phyloP scores from a whole-genome alignment of 1,140 invertebrate species.

The Aethina tumida region DNA sequence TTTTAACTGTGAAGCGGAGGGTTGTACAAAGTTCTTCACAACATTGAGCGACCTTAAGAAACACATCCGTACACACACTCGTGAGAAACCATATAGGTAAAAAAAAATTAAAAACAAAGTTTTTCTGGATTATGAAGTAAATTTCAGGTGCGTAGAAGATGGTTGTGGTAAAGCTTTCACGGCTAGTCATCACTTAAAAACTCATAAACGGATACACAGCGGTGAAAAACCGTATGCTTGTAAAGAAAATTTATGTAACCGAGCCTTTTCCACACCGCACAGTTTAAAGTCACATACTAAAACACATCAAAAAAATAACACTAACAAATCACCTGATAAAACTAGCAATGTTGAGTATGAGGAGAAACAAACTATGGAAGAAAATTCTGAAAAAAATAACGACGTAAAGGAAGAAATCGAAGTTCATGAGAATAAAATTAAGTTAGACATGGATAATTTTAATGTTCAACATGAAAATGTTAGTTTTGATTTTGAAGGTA shows the following conservation, averaged over 20 bases:
- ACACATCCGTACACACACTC: constrained; percentile 84
- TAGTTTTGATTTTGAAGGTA: constrained; percentile 19
- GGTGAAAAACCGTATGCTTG: constrained; percentile 73
- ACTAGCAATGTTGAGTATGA: constrained; percentile 3
- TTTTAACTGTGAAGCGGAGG: constrained; percentile 81
- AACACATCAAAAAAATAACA: constrained; percentile 38
- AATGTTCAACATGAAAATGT: constrained; percentile 6
- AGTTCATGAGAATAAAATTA: constrained; percentile 4
- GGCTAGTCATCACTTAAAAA: constrained; percentile 88
- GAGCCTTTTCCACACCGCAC: constrained; percentile 69
- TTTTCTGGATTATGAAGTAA: constrained; percentile 3
- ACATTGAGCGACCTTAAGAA: constrained; percentile 90
- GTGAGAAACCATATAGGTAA: constrained; percentile 86
- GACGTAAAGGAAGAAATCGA: neutral
- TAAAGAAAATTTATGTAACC: constrained; percentile 52
- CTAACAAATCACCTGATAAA: neutral
- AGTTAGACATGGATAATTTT: constrained; percentile 5
- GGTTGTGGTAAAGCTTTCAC: constrained; percentile 88
- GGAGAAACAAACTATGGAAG: constrained; percentile 10
- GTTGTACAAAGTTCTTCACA: constrained; percentile 87
- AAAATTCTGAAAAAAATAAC: neutral
- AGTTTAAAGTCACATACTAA: constrained; percentile 70
- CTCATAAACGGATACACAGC: constrained; percentile 62
- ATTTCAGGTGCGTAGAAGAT: constrained; percentile 60
- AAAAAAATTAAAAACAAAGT: constrained; percentile 3